Percentiles rank a stretch among this genome's conserved stretches.
Evolutionary conservation across 2,888 invertebrate species (phyloP).

Genomic region (Chymomyza fuscimana): DNA sequence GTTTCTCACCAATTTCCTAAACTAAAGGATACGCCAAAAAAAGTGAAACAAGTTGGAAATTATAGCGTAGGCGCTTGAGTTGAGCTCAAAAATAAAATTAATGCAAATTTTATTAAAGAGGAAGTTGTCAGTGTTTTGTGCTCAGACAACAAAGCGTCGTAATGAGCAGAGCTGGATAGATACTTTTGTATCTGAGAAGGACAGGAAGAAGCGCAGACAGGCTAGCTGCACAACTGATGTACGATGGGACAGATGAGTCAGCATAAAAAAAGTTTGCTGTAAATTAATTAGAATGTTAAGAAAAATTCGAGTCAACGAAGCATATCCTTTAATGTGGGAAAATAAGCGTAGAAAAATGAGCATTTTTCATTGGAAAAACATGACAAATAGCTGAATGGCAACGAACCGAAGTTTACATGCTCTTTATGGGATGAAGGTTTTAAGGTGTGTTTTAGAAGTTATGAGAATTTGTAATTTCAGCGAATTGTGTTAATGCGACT

Average conservation of each 20-base stretch:
- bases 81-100: slow-evolving; percentile 53
- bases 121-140: slow-evolving; percentile 51
- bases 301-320: not conserved
- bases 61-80: slow-evolving; percentile 46
- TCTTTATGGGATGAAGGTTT: not conserved
- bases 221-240: slow-evolving; percentile 27
- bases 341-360: slow-evolving; percentile 46
- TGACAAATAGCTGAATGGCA: not conserved
- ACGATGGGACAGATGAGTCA: slow-evolving; percentile 28
- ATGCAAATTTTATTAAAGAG: slow-evolving; percentile 35
- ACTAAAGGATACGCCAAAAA: slow-evolving; percentile 18
- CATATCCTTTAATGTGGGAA: slow-evolving; percentile 23
- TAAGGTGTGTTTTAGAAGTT: too few species aligned
- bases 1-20: slow-evolving; percentile 48
- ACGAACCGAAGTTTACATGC: not conserved
- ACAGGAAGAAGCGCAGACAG: slow-evolving; percentile 62
- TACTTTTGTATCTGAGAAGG: not conserved
- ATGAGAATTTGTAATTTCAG: too few species aligned
- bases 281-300: slow-evolving; percentile 2
- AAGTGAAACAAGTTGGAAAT: slow-evolving; percentile 29
- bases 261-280: slow-evolving; percentile 25
- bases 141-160: slow-evolving; percentile 25
- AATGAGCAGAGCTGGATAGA: slow-evolving; percentile 1
- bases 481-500: too few species aligned
- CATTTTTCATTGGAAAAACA: slow-evolving; percentile 40